A percentile compares a stretch with the other conserved stretches of the same genome.
Conservation (phyloP, 2,888 invertebrate species). For the Cerastis leucographa region DNA sequence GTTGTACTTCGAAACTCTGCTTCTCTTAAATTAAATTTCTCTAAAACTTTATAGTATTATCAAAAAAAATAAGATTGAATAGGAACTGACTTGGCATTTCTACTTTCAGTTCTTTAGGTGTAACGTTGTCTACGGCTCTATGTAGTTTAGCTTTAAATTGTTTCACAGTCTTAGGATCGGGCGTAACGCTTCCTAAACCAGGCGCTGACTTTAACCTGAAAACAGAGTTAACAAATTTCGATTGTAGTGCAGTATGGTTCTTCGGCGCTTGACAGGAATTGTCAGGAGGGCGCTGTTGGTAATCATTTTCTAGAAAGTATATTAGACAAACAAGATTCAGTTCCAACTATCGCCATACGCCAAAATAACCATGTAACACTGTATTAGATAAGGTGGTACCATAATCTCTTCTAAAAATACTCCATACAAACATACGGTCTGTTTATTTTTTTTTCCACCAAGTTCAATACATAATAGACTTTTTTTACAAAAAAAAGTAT, state of each 20-base stretch:
- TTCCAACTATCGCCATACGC: not conserved
- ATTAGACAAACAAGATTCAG: not conserved
- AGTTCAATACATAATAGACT: too few species aligned
- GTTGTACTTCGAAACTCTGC: not conserved
- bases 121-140: slow-evolving; percentile 70
- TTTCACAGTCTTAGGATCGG: slow-evolving; percentile 71
- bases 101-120: slow-evolving; percentile 69
- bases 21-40: not conserved
- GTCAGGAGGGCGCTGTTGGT: not conserved
- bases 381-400: not conserved
- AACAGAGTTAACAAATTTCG: not conserved
- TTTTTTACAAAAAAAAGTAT: too few species aligned
- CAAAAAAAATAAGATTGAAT: not conserved
- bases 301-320: not conserved
- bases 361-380: not conserved
- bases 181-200: slow-evolving; percentile 72
- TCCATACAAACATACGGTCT: too few species aligned
- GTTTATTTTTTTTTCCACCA: too few species aligned
- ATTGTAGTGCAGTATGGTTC: not conserved
- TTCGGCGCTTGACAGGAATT: not conserved
- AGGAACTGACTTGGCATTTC: slow-evolving; percentile 77
- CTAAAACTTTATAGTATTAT: not conserved
- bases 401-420: too few species aligned
- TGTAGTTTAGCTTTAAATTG: slow-evolving; percentile 73
- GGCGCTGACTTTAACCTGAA: slow-evolving; percentile 80